Evolutionary conservation across 2,888 invertebrate species (phyloP).

Genomic region (Hipparchia semele): DNA sequence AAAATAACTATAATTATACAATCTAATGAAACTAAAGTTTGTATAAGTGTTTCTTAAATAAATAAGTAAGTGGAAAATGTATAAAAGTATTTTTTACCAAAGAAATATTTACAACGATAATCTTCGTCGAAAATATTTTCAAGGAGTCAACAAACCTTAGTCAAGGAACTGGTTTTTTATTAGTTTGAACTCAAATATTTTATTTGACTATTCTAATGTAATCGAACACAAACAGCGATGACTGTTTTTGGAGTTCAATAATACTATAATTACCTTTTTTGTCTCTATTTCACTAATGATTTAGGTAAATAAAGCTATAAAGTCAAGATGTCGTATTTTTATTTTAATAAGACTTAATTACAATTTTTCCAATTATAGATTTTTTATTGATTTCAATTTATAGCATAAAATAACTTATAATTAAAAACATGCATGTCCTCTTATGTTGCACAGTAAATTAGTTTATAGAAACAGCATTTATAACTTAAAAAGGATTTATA

Average conservation of each 20-base stretch:
- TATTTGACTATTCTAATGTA: slow-evolving; percentile 59
- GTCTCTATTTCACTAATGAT: slow-evolving; percentile 15
- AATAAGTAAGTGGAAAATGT: too few species aligned
- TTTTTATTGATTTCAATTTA: not conserved
- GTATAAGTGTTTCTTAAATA: not conserved
- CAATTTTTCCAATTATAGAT: not conserved
- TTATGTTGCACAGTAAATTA: too few species aligned
- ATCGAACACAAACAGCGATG: slow-evolving; percentile 39
- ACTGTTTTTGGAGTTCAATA: slow-evolving; percentile 40
- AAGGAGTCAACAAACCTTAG: slow-evolving; percentile 77
- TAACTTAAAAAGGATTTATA: too few species aligned
- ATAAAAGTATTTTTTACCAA: slow-evolving; percentile 26
- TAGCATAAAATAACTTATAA: too few species aligned
- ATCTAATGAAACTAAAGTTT: too few species aligned
- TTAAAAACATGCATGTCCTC: too few species aligned
- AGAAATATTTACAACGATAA: slow-evolving; percentile 49
- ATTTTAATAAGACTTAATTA: not conserved
- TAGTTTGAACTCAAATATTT: slow-evolving; percentile 75
- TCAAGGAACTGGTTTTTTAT: slow-evolving; percentile 71
- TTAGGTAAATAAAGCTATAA: slow-evolving; percentile 3
- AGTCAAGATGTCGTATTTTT: not conserved
- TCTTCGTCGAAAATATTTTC: slow-evolving; percentile 61
- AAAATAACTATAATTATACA: not conserved
- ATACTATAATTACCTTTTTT: slow-evolving; percentile 33
- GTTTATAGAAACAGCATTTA: too few species aligned